Base-by-base conservation (phyloP, 1,140 invertebrate species). In the Drosophila quadrilineata region DNA sequence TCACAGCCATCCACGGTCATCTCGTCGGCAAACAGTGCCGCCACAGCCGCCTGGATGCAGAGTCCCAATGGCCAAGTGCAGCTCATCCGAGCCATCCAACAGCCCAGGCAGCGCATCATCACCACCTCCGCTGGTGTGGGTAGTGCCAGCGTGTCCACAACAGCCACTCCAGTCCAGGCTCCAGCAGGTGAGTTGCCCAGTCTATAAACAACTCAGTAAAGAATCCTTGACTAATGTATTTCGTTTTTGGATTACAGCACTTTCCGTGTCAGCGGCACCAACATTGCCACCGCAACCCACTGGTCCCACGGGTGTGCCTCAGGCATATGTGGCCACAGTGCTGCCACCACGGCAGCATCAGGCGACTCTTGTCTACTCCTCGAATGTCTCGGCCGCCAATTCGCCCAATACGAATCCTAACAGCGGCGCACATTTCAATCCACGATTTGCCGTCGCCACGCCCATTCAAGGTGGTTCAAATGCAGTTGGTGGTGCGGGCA, bases 291-390 rank as follows among this genome's bases (percentile, higher is more conserved):
- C 62, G 14, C 75, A 66, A 54, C 28, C 59, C 2, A 22, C 52
- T 0, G 76, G 65, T 9, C 69, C 75, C 0, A 49, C 70, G 1
- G 84, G 71, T n/a, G 70, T 69, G 0, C 76, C 71, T 4, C 86
- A 88, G 14, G 88, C 88, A 0, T 89, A 89, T 62, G 71, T 89
- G 12, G 88, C 88, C 4, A 88, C 89, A 0, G 89, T 89, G 1
- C 17, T 90, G 54, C 87, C 86, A 19, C 87, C 85, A 3, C 69
- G 88, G 2, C 88, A 82, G 35, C 89, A 89, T 64, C 84, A 89
- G 21, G 88, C 88, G 3, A 90, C 89, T 1, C 57, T 90, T 0
- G 88, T 90, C 9, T 90, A 90, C 43, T 88, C 85, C 12, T 88
- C 87, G 0, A 88, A 88, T 46, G 74, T 88, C 6, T 62, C 56